Conservation (phyloP, 2,888 invertebrate species). For the Lochmaea capreae region DNA sequence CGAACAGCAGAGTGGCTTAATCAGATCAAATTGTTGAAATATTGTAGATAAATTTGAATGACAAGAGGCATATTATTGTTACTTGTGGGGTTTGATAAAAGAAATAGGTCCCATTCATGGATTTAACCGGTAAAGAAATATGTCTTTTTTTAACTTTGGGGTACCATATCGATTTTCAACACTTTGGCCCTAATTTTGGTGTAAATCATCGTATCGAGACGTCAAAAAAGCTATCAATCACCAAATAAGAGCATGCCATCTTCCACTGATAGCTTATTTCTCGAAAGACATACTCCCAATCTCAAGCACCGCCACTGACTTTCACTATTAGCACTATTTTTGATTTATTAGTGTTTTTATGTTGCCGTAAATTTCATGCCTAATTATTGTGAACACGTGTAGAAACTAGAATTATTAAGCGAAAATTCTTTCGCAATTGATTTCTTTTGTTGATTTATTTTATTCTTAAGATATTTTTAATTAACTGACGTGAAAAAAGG, state of each 20-base stretch:
- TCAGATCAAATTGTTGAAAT: neutral
- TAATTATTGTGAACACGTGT: conserved; percentile 12
- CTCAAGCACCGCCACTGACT: neutral
- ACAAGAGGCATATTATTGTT: too few species aligned
- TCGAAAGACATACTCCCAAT: neutral
- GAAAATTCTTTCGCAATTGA: neutral
- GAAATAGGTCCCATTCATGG: too few species aligned
- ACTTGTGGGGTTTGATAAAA: too few species aligned
- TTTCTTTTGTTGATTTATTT: neutral
- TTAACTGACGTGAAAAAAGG: neutral
- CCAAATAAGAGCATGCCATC: too few species aligned
- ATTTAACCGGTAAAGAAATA: too few species aligned
- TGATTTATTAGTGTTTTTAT: conserved; percentile 16
- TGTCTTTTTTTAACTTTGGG: too few species aligned
- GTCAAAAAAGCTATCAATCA: too few species aligned
- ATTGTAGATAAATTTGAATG: neutral
- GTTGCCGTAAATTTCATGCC: conserved; percentile 13
- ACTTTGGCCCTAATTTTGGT: too few species aligned
- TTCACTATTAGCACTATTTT: conserved; percentile 13
- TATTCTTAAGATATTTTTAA: neutral
- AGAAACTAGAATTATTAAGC: neutral
- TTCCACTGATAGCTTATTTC: too few species aligned
- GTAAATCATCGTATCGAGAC: too few species aligned
- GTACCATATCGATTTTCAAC: too few species aligned
- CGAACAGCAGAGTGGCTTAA: neutral